Base-by-base conservation (phyloP, 2,797 vertebrate species). In the Enteromius paludinosus region DNA sequence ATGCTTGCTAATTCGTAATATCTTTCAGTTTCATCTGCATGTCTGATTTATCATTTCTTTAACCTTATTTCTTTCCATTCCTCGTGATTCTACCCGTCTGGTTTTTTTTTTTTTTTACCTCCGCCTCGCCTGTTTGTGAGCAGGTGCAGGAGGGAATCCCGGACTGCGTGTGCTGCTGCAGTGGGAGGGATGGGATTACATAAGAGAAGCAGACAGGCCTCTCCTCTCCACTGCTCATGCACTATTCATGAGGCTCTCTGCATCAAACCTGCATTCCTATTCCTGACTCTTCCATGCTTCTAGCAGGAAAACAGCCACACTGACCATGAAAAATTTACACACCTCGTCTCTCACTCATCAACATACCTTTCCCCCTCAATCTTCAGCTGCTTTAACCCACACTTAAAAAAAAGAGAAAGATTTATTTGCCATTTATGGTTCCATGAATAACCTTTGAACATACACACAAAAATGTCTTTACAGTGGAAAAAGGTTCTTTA, bases 101-200 rank as follows among this genome's bases (percentile, higher is more conserved):
- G 4, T 35, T 35, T 35, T 35, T 2, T 30, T 38, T 41, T 41
- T 23, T 28, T 81, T 59, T 76, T 47, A 10, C 43, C 9, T 11
- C 25, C 1, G 25, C 62, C 4, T 17, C 49, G 52, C 9, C 66
- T 75, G 56, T 70, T 47, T 82, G 38, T 78, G 83, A 52, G 33
- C 82, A 86, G 76, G 77, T 89, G 82, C 90, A 91, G 89, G 85
- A 93, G 93, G 93, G 94, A 95, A 95, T 94, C 94, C 94, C 94
- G 82, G 41, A 88, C 89, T 91, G 82, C 78, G 87, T 91, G 89
- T 30, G 59, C 73, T 54, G 71, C 74, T 93, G 90, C 91, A 92
- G 90, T 90, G 90, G 89, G 91, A 92, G 90, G 87, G 89, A 83
- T 88, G 87, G 69, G 69, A 49, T 94, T 93, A 92, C 87, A 87